phyloP scores from a whole-genome alignment of 2,113 vertebrate genomes.

The Myotis yumanensis region DNA sequence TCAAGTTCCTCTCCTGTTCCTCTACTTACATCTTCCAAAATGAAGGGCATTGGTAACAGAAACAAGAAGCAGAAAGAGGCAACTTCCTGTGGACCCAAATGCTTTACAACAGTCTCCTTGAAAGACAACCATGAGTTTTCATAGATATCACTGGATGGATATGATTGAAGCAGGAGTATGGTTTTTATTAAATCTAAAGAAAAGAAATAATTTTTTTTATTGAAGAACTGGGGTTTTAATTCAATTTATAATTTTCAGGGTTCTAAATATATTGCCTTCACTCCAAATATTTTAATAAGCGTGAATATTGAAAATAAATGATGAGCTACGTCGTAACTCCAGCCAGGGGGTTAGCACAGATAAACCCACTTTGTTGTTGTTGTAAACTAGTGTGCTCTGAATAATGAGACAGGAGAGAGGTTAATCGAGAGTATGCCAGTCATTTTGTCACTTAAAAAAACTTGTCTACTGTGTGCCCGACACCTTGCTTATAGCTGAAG shows the following conservation, averaged over 20 bases:
- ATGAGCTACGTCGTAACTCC: not conserved
- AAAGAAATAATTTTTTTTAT: not conserved
- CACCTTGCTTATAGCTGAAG: not conserved
- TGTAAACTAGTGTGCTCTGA: not conserved
- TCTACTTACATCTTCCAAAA: not conserved
- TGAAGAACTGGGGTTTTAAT: not conserved
- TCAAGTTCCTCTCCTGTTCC: not conserved
- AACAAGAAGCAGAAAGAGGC: not conserved
- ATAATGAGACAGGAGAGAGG: not conserved
- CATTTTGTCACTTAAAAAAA: not conserved
- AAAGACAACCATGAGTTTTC: not conserved
- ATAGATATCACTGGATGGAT: not conserved
- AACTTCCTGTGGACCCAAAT: not conserved
- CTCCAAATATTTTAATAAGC: not conserved
- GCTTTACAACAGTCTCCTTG: conserved; percentile 7
- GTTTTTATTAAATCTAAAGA: not conserved
- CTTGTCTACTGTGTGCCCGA: not conserved
- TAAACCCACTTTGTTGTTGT: not conserved
- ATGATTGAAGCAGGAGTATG: not conserved
- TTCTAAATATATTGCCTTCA: not conserved
- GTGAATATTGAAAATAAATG: not conserved
- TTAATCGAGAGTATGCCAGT: not conserved
- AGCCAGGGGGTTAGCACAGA: not conserved
- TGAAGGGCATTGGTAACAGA: not conserved
- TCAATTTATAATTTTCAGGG: not conserved